Percentiles rank a stretch among this genome's conserved stretches.
Evolutionary conservation across 2,797 vertebrate genomes (phyloP).

Genomic region (Anabas testudineus): DNA sequence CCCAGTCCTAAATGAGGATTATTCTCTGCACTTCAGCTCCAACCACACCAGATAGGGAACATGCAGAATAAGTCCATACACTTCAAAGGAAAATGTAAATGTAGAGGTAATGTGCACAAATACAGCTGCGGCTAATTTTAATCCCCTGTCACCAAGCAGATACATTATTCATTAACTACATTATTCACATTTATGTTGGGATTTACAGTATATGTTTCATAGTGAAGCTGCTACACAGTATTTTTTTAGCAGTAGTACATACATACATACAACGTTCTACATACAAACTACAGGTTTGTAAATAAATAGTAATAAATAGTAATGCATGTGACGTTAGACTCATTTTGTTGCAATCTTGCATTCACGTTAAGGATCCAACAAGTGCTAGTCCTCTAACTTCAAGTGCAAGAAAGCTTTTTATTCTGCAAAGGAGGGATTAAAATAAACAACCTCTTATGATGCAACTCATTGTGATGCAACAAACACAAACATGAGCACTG

Average conservation of each 20-base stretch:
- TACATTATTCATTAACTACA: slow-evolving; percentile 31
- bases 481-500: not conserved
- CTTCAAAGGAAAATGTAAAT: slow-evolving; percentile 50
- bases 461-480: not conserved
- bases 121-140: slow-evolving; percentile 38
- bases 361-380: not conserved
- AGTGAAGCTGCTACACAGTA: not conserved
- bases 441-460: not conserved
- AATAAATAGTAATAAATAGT: too few species aligned
- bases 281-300: too few species aligned
- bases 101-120: slow-evolving; percentile 16
- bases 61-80: slow-evolving; percentile 28
- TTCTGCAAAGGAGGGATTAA: not conserved
- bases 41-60: slow-evolving; percentile 13
- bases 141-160: slow-evolving; percentile 33
- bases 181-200: slow-evolving; percentile 33
- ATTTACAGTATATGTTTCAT: slow-evolving; percentile 23
- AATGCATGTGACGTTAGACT: not conserved
- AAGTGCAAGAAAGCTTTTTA: not conserved
- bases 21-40: slow-evolving; percentile 33
- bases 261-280: too few species aligned
- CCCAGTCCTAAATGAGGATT: slow-evolving; percentile 16
- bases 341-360: not conserved
- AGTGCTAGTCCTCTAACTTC: not conserved
- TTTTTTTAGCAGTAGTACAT: too few species aligned